Evolutionary conservation across 2,113 vertebrate genomes (phyloP).

Genomic region (Syngnathoides biaculeatus): DNA sequence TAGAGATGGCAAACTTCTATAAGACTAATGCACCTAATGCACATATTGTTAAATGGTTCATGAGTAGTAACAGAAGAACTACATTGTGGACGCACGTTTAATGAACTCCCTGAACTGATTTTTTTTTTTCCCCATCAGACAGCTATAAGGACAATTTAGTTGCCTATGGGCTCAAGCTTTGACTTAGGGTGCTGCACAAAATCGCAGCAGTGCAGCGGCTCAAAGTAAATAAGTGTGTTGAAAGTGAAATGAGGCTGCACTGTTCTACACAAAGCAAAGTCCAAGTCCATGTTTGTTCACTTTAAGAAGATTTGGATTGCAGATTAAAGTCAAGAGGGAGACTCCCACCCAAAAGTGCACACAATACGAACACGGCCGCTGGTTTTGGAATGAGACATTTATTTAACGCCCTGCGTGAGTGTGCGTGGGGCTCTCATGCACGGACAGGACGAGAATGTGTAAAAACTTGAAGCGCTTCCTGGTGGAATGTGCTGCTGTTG

Average conservation of each 20-base stretch:
- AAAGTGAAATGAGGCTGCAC: constrained; percentile 5
- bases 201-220: neutral
- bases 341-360: neutral
- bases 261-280: constrained; percentile 34
- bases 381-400: neutral
- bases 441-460: constrained; percentile 40
- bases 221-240: neutral
- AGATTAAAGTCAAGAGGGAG: neutral
- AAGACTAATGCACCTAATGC: no score
- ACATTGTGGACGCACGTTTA: neutral
- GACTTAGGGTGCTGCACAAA: neutral
- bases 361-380: neutral
- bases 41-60: no score
- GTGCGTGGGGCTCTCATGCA: constrained; percentile 13
- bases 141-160: neutral
- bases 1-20: neutral
- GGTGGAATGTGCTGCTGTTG: constrained; percentile 45
- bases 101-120: neutral
- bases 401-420: neutral
- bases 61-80: neutral
- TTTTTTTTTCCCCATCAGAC: neutral
- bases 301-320: constrained; percentile 38
- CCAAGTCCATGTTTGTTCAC: constrained; percentile 14
- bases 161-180: constrained; percentile 42
- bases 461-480: constrained; percentile 45